phyloP scores from a whole-genome alignment of 1,140 invertebrate species.

The Lepidurus arcticus region DNA sequence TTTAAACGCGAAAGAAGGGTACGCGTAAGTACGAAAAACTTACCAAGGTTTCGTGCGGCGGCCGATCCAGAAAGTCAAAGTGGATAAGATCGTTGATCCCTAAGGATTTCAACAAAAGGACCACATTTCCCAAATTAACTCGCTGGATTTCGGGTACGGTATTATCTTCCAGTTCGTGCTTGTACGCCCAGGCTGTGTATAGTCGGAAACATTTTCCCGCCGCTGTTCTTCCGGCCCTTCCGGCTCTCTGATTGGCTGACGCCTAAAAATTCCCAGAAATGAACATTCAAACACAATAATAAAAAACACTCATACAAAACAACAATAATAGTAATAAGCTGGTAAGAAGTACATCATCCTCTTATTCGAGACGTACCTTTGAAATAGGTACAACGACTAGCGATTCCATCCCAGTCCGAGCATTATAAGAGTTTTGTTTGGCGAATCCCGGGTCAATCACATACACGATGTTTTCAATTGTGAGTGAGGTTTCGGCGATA shows the following conservation, averaged over 20 bases:
- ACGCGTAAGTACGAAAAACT: conserved; percentile 27
- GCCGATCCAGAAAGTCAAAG: conserved; percentile 98
- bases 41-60: conserved; percentile 92
- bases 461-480: conserved; percentile 98
- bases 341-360: background rate
- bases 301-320: background rate
- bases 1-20: too few relatives aligned
- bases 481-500: conserved; percentile 98
- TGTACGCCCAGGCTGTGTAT: conserved; percentile 95
- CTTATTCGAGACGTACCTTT: conserved; percentile 52
- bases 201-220: conserved; percentile 97
- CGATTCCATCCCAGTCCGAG: conserved; percentile 95
- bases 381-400: conserved; percentile 96
- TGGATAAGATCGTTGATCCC: conserved; percentile 96
- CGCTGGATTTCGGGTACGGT: conserved; percentile 96
- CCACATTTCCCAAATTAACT: conserved; percentile 96
- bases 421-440: conserved; percentile 99
- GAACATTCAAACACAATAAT: background rate
- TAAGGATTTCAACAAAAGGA: conserved; percentile 91
- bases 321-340: background rate
- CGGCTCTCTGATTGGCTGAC: conserved; percentile 89
- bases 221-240: conserved; percentile 83
- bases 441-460: conserved; percentile 99
- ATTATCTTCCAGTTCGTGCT: conserved; percentile 96
- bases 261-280: conserved; percentile 47